phyloP scores from a whole-genome alignment of 1,140 invertebrate genomes.

The Papilio glaucus region DNA sequence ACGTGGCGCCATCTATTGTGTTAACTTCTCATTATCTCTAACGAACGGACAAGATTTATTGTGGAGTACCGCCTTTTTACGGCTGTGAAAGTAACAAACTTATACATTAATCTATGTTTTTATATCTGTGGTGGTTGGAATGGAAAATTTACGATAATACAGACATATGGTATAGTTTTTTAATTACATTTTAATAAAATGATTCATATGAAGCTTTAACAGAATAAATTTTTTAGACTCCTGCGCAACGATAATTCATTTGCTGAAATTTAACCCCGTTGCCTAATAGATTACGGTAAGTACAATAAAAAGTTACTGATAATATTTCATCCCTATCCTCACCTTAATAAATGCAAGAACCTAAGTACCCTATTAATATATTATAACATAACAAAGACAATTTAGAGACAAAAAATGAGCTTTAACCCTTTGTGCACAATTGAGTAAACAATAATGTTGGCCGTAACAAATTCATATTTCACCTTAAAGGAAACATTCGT shows the following conservation, averaged over 20 bases:
- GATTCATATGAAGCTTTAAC: no score
- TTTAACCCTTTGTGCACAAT: neutral
- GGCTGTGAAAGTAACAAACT: neutral
- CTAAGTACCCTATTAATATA: no score
- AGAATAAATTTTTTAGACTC: no score
- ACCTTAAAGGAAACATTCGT: conserved; percentile 34
- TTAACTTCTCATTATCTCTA: conserved; percentile 60
- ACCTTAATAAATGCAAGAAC: no score
- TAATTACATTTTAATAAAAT: no score
- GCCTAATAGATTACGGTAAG: no score
- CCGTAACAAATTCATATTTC: conserved; percentile 23
- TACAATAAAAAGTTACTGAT: no score
- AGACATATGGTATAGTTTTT: no score
- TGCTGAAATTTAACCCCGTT: no score
- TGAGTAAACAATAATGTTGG: neutral
- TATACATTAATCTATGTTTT: neutral
- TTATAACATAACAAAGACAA: neutral
- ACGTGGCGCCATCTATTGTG: conserved; percentile 68
- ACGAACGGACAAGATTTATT: conserved; percentile 35
- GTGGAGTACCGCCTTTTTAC: conserved; percentile 26
- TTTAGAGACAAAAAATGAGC: neutral
- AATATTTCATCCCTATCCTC: no score
- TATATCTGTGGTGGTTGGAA: neutral
- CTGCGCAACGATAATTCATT: no score
- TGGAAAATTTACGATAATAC: no score